Evolutionary conservation across 2,888 invertebrate species (phyloP), one percentile per base, ranked within the genome.

Genomic region (Acleris sparsana): DNA sequence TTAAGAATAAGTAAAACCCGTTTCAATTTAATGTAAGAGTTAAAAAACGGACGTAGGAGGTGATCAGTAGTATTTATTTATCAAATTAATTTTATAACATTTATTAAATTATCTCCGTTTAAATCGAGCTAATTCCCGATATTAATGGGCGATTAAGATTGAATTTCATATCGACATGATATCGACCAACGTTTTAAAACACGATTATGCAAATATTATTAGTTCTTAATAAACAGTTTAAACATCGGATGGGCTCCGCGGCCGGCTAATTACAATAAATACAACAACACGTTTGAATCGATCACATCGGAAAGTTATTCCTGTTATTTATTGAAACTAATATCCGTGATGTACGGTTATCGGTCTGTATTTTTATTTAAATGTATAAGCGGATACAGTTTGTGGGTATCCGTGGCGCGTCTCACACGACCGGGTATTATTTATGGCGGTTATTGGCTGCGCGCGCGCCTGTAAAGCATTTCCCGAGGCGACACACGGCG

Each of bases 181-280:
- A 82, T 83, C 74, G 77, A 81, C 79, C 83, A 78, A 85, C 82
- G 84, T 83, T 83, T 86, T 80, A 81, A 86, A 86, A 88, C 82
- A 83, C 81, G 83, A 88, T 92, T 92, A 92, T 92, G 90, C 89
- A 89, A 92, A 92, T 92, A 89, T 84, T 82, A 91, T 90, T 88
- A 85, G 87, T 89, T 89, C 84, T 83, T 89, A 89, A 89, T 90
- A 90, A 86, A 87, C 87, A 85, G 86, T 90, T 88, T 84, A 84
- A 85, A 80, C 77, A 82, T 83, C 84, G 85, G 86, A 89, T 87
- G 83, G 81, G 80, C 80, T 81, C 82, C 82, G 68, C 62, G 64
- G 55, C 46, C 57, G 69, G 68, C 71, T 90, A 89, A 89, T 92
- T 92, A 91, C 85, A 91, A 92, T 92, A 92, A 91, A 91, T 90